phyloP scores from a whole-genome alignment of 2,113 vertebrate species.

The Procavia capensis region DNA sequence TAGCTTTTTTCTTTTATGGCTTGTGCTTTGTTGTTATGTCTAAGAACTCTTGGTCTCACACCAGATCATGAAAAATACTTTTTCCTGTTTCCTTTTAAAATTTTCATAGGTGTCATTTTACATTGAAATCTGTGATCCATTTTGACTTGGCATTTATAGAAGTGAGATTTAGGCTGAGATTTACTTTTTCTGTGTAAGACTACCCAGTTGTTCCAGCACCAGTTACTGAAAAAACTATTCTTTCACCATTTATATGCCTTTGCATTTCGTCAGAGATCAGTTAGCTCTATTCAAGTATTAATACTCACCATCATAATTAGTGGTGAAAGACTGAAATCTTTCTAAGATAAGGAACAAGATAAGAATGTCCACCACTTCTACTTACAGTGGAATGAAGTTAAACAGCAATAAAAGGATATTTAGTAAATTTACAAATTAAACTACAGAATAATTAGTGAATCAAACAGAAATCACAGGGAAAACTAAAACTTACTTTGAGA shows the following conservation, averaged over 20 bases:
- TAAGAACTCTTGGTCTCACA: constrained; percentile 34
- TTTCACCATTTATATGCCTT: constrained; percentile 33
- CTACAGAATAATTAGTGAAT: neutral
- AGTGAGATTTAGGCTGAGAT: constrained; percentile 22
- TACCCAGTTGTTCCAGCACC: neutral
- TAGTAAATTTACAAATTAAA: constrained; percentile 20
- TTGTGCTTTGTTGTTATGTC: neutral
- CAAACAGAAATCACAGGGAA: constrained; percentile 28
- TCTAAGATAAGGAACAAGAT: neutral
- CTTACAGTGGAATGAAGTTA: constrained; percentile 43
- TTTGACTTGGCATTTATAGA: constrained; percentile 56
- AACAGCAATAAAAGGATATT: neutral
- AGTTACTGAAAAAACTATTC: neutral
- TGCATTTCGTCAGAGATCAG: constrained; percentile 48
- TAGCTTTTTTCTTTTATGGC: constrained; percentile 9
- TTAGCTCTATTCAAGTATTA: constrained; percentile 7
- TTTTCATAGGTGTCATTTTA: constrained; percentile 37
- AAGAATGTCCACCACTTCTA: neutral
- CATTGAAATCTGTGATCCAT: neutral
- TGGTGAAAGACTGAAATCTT: constrained; percentile 33
- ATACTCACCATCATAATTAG: constrained; percentile 47
- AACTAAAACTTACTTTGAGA: constrained; percentile 31
- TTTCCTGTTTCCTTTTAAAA: constrained; percentile 9
- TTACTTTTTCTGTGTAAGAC: constrained; percentile 26
- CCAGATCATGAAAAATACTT: constrained; percentile 19